phyloP scores from a whole-genome alignment of 2,113 vertebrate species.

The Plectropomus leopardus region DNA sequence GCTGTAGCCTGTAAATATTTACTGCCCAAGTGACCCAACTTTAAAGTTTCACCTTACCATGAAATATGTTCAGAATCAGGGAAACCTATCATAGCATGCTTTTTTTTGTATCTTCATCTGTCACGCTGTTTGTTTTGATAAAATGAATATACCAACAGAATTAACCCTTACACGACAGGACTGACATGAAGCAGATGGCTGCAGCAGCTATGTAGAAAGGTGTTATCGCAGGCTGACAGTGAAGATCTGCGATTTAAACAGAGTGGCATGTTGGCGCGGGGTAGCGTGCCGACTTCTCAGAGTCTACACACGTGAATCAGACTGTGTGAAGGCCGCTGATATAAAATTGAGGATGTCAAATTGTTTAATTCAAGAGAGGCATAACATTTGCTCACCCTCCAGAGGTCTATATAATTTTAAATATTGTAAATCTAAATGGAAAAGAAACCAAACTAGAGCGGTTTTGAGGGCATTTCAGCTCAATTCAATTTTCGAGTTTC shows the following conservation, averaged over 20 bases:
- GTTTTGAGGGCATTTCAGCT: constrained; percentile 56
- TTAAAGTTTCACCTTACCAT: constrained; percentile 48
- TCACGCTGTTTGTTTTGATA: constrained; percentile 81
- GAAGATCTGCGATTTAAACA: constrained; percentile 78
- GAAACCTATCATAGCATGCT: constrained; percentile 32
- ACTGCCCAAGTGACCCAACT: constrained; percentile 35
- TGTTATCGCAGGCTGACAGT: constrained; percentile 82
- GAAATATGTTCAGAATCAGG: constrained; percentile 54
- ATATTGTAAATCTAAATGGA: constrained; percentile 69
- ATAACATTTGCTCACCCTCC: constrained; percentile 20
- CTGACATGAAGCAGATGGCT: constrained; percentile 82
- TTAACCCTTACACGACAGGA: constrained; percentile 76
- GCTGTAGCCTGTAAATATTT: constrained; percentile 19
- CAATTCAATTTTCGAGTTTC: constrained; percentile 38
- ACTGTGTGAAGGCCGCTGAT: constrained; percentile 45
- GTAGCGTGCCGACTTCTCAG: constrained; percentile 54
- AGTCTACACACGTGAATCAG: constrained; percentile 58
- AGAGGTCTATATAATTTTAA: constrained; percentile 55
- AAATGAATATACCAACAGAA: constrained; percentile 79
- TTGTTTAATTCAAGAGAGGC: constrained; percentile 66
- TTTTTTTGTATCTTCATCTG: constrained; percentile 50
- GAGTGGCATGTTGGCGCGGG: constrained; percentile 69
- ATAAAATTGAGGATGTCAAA: constrained; percentile 58
- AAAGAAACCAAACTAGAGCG: constrained; percentile 27
- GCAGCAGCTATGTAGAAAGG: constrained; percentile 76